These are phyloP conservation scores for Stenoptilia bipunctidactyla DNA, from an alignment of 2,888 invertebrate species.

Conservation along the genomic window DNA sequence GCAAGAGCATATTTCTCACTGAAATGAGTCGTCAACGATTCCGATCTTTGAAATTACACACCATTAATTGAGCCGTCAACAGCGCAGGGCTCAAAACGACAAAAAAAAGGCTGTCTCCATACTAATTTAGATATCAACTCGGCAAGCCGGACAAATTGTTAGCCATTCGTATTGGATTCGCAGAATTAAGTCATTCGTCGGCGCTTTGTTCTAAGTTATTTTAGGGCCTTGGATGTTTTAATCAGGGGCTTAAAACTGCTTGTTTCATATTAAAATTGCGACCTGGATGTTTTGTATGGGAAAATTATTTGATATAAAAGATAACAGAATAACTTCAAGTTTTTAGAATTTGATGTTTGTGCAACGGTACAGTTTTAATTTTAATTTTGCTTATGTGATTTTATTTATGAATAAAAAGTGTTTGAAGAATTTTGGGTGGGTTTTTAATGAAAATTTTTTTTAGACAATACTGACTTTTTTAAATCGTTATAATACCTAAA, in stretches of 20 bases:
- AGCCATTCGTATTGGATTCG: conserved; percentile 48
- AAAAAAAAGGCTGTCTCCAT: conserved; percentile 50
- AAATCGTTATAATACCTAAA: no score
- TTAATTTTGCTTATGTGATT: no score
- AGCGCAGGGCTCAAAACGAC: conserved; percentile 33
- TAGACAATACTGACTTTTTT: no score
- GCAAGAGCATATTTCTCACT: conserved; percentile 20
- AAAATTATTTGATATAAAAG: no score
- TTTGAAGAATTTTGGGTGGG: no score
- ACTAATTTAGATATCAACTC: conserved; percentile 65
- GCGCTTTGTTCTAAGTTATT: conserved; percentile 16
- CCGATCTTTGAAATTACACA: conserved; percentile 56
- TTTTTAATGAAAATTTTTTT: no score
- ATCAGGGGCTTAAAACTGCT: conserved; percentile 12
- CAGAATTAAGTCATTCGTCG: conserved; percentile 38
- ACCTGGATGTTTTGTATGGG: no score
- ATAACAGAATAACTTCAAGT: no score
- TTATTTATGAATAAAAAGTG: no score
- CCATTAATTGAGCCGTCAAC: conserved; percentile 62
- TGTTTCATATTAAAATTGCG: no score
- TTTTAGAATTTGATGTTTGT: no score
- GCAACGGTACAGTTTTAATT: no score
- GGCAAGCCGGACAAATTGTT: conserved; percentile 60
- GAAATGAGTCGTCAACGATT: conserved; percentile 44
- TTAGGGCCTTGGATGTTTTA: conserved; percentile 21